Evolutionary conservation across 2,888 invertebrate genomes (phyloP).

Genomic region (Parthenolecanium corni): DNA sequence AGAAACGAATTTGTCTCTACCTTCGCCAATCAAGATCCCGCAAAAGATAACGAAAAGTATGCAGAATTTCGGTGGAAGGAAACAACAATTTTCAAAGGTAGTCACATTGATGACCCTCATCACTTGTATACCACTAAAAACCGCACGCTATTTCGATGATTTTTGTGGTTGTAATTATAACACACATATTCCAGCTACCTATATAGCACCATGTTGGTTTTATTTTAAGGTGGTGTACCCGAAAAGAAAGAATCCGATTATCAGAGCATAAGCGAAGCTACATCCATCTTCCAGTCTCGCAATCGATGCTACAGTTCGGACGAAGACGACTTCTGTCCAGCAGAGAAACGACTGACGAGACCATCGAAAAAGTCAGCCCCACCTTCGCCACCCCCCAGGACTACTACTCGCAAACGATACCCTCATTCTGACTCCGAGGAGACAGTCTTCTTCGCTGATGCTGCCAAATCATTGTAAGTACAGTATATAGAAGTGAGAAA

Average conservation of each 20-base stretch:
- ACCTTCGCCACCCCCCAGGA: constrained; percentile 19
- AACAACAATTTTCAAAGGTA: constrained; percentile 15
- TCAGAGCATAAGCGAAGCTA: constrained; percentile 26
- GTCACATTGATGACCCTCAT: too few relatives aligned
- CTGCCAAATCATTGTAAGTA: constrained; percentile 11
- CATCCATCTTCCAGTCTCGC: constrained; percentile 7
- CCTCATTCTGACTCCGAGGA: constrained; percentile 36
- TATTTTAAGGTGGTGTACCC: neutral
- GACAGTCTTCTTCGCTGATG: constrained; percentile 37
- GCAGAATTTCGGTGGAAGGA: constrained; percentile 21
- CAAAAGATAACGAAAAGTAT: constrained; percentile 23
- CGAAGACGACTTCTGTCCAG: constrained; percentile 9
- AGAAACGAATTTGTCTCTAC: neutral
- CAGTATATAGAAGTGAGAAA: too few relatives aligned
- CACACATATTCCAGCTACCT: too few relatives aligned
- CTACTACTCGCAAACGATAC: constrained; percentile 30
- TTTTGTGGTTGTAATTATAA: too few relatives aligned
- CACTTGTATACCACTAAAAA: too few relatives aligned
- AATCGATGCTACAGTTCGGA: constrained; percentile 26
- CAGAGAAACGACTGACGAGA: constrained; percentile 4
- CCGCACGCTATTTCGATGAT: too few relatives aligned
- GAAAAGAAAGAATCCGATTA: constrained; percentile 28
- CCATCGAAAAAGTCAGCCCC: constrained; percentile 11
- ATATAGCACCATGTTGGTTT: too few relatives aligned
- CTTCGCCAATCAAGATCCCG: constrained; percentile 28